phyloP scores from a whole-genome alignment of 2,797 vertebrate species.

The Sphenodon punctatus region DNA sequence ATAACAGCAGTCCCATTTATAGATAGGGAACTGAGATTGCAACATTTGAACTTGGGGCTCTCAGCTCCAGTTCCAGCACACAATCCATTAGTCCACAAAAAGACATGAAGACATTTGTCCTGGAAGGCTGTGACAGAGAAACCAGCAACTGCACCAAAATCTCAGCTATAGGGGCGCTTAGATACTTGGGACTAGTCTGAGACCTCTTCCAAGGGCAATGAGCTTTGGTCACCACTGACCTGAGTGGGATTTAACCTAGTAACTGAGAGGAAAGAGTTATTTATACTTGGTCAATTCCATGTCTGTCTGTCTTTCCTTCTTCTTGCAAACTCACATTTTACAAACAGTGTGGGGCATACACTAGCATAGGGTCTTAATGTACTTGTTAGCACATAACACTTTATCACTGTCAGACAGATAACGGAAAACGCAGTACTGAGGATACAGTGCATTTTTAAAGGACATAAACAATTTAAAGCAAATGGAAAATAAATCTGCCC shows the following conservation, averaged over 20 bases:
- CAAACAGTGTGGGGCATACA: constrained; percentile 43
- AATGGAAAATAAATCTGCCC: constrained; percentile 60
- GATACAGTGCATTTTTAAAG: constrained; percentile 48
- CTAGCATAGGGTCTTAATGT: constrained; percentile 44
- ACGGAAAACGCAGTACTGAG: constrained; percentile 31
- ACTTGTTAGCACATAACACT: constrained; percentile 42
- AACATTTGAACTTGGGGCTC: too few species aligned
- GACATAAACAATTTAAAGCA: constrained; percentile 51
- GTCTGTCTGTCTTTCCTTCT: constrained; percentile 10
- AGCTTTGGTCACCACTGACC: neutral
- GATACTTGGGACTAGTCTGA: too few species aligned
- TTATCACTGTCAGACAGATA: constrained; percentile 56
- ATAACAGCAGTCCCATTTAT: neutral
- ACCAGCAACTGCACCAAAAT: too few species aligned
- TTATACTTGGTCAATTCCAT: neutral
- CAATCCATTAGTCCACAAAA: too few species aligned
- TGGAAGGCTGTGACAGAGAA: too few species aligned
- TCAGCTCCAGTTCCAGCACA: too few species aligned
- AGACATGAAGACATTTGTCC: too few species aligned
- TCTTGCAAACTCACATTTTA: constrained; percentile 35
- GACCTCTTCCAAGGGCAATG: neutral
- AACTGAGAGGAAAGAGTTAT: neutral
- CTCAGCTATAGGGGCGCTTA: too few species aligned
- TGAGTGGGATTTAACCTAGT: neutral
- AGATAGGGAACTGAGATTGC: too few species aligned